phyloP scores from a whole-genome alignment of 2,797 vertebrate genomes.

The Mareca penelope region DNA sequence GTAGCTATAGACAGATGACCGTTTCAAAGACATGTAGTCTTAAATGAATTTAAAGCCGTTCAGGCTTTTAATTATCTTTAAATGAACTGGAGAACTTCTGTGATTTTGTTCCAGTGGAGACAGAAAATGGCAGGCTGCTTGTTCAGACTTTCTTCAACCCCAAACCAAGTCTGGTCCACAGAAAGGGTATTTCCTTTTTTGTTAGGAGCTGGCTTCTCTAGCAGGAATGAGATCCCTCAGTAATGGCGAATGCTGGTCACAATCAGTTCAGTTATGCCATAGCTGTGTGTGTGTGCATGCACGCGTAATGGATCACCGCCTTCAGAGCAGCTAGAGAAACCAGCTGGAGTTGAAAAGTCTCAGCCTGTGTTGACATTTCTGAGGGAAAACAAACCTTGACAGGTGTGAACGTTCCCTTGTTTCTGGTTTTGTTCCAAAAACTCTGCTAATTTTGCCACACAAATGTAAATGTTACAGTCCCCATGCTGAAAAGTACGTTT shows the following conservation, averaged over 20 bases:
- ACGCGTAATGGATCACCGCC: background rate
- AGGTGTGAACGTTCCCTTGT: slow-evolving; percentile 57
- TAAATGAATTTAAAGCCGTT: background rate
- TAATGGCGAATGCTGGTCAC: slow-evolving; percentile 14
- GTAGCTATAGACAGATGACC: background rate
- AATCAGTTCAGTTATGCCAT: slow-evolving; percentile 18
- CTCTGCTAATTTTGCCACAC: slow-evolving; percentile 18
- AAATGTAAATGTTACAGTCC: slow-evolving; percentile 23
- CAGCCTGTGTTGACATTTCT: slow-evolving; percentile 57
- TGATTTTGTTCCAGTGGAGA: background rate
- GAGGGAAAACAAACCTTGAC: slow-evolving; percentile 60
- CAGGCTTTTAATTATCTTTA: background rate
- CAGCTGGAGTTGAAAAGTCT: slow-evolving; percentile 60
- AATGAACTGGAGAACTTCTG: background rate
- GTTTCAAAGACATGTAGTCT: background rate
- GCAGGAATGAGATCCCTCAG: background rate
- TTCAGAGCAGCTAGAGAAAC: background rate
- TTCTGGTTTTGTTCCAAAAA: slow-evolving; percentile 54
- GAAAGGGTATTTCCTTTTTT: background rate
- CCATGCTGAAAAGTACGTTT: background rate
- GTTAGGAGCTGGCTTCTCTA: background rate
- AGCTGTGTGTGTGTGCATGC: background rate
- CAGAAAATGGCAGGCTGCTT: background rate
- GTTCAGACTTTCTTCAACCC: background rate
- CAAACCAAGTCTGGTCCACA: accelerated